Percentiles rank a stretch among this genome's conserved stretches.
Conservation (phyloP, 1,140 invertebrate genomes). For the Cyclargus thomasi region DNA sequence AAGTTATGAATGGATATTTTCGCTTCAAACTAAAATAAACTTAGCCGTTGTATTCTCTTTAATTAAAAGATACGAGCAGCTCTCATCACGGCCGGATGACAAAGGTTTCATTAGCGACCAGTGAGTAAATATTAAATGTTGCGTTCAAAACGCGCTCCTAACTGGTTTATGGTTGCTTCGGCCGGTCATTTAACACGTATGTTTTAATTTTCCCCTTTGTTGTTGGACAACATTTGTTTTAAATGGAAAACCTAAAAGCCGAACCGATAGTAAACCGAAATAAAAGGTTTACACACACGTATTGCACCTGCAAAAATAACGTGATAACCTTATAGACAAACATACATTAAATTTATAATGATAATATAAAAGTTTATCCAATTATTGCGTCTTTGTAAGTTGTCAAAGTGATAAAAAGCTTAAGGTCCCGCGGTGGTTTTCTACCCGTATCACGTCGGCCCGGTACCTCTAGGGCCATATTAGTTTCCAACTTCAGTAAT, state of each 20-base stretch:
- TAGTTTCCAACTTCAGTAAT: not conserved
- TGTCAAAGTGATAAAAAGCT: slow-evolving; percentile 3
- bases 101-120: slow-evolving; percentile 8
- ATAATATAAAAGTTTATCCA: not conserved
- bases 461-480: not conserved
- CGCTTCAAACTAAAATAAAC: slow-evolving; percentile 12
- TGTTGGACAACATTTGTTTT: too few species aligned
- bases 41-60: slow-evolving; percentile 7
- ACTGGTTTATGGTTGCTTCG: not conserved
- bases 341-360: too few species aligned
- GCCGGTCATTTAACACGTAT: not conserved
- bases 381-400: not conserved
- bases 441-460: not conserved
- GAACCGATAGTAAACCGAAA: too few species aligned
- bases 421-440: not conserved
- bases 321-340: too few species aligned
- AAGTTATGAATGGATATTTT: slow-evolving; percentile 15
- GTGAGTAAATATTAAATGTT: slow-evolving; percentile 1
- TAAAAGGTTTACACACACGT: too few species aligned
- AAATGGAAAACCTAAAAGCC: too few species aligned
- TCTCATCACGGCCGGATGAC: slow-evolving; percentile 4
- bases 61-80: slow-evolving; percentile 8
- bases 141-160: not conserved
- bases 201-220: not conserved
- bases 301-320: too few species aligned